Conservation (phyloP, 2,113 vertebrate genomes). For the Dromiciops gliroides region DNA sequence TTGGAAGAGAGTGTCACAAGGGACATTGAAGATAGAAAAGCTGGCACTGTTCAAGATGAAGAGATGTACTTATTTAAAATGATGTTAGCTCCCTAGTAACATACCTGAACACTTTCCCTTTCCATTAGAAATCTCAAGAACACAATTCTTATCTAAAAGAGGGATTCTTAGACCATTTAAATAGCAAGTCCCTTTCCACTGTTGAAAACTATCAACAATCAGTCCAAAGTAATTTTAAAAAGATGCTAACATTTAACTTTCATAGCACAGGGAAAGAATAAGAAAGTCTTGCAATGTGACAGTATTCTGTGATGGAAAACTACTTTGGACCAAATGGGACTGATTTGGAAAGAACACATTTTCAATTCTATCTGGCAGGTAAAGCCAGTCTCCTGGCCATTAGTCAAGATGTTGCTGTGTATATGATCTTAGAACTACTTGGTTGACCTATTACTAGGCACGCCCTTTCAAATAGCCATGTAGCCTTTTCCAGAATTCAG, state of each 20-base stretch:
- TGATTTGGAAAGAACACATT: slow-evolving; percentile 34
- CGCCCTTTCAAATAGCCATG: not conserved
- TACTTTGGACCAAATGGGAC: not conserved
- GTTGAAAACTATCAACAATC: not conserved
- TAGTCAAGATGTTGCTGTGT: not conserved
- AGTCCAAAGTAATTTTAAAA: not conserved
- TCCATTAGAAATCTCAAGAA: not conserved
- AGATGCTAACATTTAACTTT: not conserved
- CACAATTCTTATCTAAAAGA: not conserved
- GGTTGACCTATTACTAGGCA: not conserved
- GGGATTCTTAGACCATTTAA: not conserved
- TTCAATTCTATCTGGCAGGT: not conserved
- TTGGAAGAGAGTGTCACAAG: not conserved
- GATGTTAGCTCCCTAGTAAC: not conserved
- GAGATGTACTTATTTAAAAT: not conserved
- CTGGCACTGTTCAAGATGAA: not conserved
- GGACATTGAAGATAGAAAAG: not conserved
- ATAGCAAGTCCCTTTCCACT: not conserved
- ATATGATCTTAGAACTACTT: not conserved
- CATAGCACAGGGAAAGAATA: not conserved
- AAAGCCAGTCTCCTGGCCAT: not conserved
- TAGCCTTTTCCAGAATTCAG: not conserved
- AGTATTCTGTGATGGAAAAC: not conserved
- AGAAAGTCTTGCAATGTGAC: slow-evolving; percentile 5
- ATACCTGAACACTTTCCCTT: not conserved